phyloP scores from a whole-genome alignment of 92 coral and sea anemone genomes.

The Phenganax stokvisi region DNA sequence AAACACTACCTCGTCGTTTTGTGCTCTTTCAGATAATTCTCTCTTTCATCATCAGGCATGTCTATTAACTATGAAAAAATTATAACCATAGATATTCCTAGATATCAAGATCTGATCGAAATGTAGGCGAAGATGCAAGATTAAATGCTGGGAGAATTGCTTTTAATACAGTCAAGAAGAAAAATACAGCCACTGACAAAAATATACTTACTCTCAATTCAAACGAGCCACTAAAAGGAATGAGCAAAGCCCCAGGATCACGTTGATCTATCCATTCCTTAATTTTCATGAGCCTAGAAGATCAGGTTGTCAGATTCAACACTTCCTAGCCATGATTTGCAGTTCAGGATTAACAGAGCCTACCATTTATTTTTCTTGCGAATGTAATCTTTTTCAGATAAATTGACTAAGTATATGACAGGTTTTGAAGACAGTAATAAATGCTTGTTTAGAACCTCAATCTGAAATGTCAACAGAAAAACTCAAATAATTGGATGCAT shows the following conservation, averaged over 20 bases:
- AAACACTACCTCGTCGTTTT: constrained; percentile 35
- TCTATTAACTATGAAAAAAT: constrained; percentile 60
- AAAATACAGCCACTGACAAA: not conserved
- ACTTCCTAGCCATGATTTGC: not conserved
- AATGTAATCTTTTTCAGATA: constrained; percentile 92
- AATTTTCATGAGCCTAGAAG: constrained; percentile 72
- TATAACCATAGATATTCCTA: too few species aligned
- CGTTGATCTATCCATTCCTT: constrained; percentile 87
- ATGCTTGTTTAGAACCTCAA: constrained; percentile 92
- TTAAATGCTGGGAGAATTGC: not conserved
- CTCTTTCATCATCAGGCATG: constrained; percentile 70
- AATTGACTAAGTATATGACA: constrained; percentile 83
- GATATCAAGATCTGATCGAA: too few species aligned
- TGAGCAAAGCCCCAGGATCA: constrained; percentile 78
- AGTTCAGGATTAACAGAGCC: too few species aligned
- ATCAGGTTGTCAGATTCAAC: not conserved
- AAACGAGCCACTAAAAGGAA: constrained; percentile 89
- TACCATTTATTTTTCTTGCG: constrained; percentile 98
- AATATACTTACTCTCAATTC: constrained; percentile 63
- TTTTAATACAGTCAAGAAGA: not conserved
- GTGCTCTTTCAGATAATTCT: constrained; percentile 70
- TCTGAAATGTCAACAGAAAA: constrained; percentile 43
- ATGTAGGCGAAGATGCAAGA: too few species aligned
- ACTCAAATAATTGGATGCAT: too few species aligned
- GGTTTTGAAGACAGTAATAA: constrained; percentile 87